phyloP scores from a whole-genome alignment of 2,888 invertebrate species.

The Chironomus riparius region DNA sequence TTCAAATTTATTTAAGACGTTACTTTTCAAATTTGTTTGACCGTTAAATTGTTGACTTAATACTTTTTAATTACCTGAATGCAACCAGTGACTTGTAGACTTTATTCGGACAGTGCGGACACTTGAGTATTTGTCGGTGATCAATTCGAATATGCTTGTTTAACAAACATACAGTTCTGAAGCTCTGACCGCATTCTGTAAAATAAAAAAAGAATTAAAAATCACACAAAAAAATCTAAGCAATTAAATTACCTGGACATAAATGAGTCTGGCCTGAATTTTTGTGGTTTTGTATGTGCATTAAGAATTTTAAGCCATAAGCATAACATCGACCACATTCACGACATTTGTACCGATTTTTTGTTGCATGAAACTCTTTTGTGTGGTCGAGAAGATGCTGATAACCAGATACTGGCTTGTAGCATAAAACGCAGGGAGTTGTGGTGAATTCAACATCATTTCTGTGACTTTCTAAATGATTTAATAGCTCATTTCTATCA shows the following conservation, averaged over 20 bases:
- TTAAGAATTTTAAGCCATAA: slow-evolving; percentile 7
- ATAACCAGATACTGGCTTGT: background rate
- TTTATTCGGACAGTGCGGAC: background rate
- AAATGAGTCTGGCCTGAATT: background rate
- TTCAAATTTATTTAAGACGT: too few relatives aligned
- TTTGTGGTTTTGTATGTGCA: slow-evolving; percentile 12
- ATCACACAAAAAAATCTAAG: too few relatives aligned
- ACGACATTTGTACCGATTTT: background rate
- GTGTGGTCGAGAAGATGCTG: slow-evolving; percentile 3
- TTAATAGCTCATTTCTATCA: background rate
- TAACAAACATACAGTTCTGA: background rate
- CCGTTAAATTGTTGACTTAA: too few relatives aligned
- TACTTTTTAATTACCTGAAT: too few relatives aligned
- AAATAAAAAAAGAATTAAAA: too few relatives aligned
- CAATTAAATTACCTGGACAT: background rate
- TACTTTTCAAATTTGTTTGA: too few relatives aligned
- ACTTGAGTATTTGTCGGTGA: background rate
- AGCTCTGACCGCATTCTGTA: background rate
- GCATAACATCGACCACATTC: background rate
- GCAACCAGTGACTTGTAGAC: background rate
- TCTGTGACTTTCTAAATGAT: background rate
- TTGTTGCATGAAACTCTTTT: background rate
- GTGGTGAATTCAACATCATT: background rate
- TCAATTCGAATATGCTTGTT: background rate
- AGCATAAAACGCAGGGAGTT: background rate